Conservation (phyloP, 1,140 invertebrate species). For the Linepithema humile region DNA sequence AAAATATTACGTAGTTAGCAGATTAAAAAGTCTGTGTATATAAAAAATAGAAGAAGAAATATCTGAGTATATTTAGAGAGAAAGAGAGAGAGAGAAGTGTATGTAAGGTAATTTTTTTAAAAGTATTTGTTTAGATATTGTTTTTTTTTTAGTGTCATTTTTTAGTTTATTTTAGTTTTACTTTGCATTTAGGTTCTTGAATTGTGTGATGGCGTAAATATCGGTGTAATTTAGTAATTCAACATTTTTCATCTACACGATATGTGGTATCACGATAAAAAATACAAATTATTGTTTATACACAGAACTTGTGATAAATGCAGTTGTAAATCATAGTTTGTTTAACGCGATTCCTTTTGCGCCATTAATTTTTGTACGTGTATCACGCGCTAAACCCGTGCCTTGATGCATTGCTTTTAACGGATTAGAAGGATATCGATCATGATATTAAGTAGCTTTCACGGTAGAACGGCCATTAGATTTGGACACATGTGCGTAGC, state of each 20-base stretch:
- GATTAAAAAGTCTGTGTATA: no score
- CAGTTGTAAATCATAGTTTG: slow-evolving; percentile 14
- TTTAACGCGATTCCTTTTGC: slow-evolving; percentile 23
- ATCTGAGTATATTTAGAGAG: no score
- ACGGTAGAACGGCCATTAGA: slow-evolving; percentile 66
- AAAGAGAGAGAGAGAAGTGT: no score
- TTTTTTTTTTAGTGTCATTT: no score
- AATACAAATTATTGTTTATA: slow-evolving; percentile 8
- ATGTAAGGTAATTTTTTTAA: no score
- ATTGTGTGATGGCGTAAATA: background rate
- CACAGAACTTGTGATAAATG: background rate
- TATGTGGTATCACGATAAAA: background rate
- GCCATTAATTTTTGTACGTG: slow-evolving; percentile 47
- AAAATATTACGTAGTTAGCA: no score
- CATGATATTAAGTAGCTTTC: slow-evolving; percentile 70
- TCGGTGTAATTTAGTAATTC: background rate
- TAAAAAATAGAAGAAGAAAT: no score
- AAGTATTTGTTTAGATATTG: no score
- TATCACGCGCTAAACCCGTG: slow-evolving; percentile 28
- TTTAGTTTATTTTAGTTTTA: no score
- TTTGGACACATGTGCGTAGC: slow-evolving; percentile 75
- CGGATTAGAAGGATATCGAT: slow-evolving; percentile 68
- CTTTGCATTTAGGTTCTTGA: background rate
- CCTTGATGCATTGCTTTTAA: slow-evolving; percentile 62
- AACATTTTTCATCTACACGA: background rate